Conservation (phyloP, 1,140 invertebrate species). For the Maconellicoccus hirsutus region DNA sequence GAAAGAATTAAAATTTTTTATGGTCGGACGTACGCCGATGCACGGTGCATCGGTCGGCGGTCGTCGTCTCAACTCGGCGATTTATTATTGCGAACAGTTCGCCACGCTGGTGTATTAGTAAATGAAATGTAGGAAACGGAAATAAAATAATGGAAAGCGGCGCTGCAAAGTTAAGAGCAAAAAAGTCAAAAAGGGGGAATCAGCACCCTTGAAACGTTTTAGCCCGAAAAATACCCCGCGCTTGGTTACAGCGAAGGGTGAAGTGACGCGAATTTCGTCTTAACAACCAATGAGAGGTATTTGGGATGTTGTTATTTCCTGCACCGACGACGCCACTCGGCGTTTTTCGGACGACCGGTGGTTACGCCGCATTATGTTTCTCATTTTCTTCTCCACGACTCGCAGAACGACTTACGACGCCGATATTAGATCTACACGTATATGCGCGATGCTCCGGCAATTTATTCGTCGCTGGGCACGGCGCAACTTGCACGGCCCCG, state of each 20-base stretch:
- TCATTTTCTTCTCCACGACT: neutral
- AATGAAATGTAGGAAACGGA: constrained; percentile 22
- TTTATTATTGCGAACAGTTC: constrained; percentile 14
- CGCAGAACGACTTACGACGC: neutral
- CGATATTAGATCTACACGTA: neutral
- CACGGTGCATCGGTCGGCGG: neutral
- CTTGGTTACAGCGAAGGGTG: neutral
- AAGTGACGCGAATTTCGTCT: constrained; percentile 12
- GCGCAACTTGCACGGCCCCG: too few species aligned
- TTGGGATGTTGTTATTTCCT: constrained; percentile 20
- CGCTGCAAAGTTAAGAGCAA: constrained; percentile 19
- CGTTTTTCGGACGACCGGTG: neutral
- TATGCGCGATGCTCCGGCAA: neutral
- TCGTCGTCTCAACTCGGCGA: neutral
- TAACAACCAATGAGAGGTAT: constrained; percentile 18
- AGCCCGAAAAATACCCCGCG: neutral
- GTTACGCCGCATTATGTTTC: constrained; percentile 20
- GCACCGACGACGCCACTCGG: neutral
- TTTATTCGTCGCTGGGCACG: neutral
- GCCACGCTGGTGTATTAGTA: constrained; percentile 17
- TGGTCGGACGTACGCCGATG: neutral
- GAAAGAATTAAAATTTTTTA: constrained; percentile 10
- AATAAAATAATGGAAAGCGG: constrained; percentile 22
- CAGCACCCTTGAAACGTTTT: constrained; percentile 15
- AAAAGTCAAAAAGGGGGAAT: constrained; percentile 8